A percentile compares a stretch with the other conserved stretches of the same genome.
phyloP scores from a whole-genome alignment of 1,140 invertebrate genomes.

The Frieseomelitta varia region DNA sequence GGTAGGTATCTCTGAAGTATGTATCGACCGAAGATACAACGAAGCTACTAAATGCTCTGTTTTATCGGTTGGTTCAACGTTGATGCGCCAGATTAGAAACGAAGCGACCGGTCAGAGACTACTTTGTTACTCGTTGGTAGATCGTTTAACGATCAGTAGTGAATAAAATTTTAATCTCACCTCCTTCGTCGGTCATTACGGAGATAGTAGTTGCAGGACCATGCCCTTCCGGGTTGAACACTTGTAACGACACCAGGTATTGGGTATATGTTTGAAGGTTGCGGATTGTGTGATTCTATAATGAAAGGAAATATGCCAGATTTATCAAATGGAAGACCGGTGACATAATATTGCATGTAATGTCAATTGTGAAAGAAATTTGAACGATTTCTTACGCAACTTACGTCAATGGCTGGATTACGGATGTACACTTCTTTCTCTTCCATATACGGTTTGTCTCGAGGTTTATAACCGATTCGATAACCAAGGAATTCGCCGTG shows the following conservation, averaged over 20 bases:
- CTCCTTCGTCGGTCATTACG: constrained; percentile 91
- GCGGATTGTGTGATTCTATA: constrained; percentile 88
- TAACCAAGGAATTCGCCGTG: constrained; percentile 92
- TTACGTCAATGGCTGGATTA: constrained; percentile 86
- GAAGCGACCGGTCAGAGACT: no score
- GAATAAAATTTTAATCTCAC: constrained; percentile 83
- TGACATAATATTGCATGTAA: background rate
- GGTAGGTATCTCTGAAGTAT: background rate
- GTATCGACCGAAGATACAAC: constrained; percentile 16
- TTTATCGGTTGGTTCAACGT: constrained; percentile 3
- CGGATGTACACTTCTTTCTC: constrained; percentile 87
- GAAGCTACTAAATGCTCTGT: background rate
- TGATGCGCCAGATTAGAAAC: background rate
- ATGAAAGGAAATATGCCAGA: constrained; percentile 28
- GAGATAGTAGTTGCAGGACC: constrained; percentile 88
- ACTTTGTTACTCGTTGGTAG: no score
- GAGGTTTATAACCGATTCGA: constrained; percentile 86
- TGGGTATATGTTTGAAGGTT: constrained; percentile 89
- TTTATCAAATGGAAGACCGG: background rate
- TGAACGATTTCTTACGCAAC: constrained; percentile 30
- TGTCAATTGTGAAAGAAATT: background rate
- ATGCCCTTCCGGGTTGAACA: constrained; percentile 89
- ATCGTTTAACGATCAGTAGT: background rate
- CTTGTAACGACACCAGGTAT: constrained; percentile 89
- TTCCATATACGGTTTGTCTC: constrained; percentile 83